Percentiles rank a stretch among this genome's conserved stretches.
phyloP scores from a whole-genome alignment of 92 coral and sea anemone genomes.

The Nematostella vectensis region DNA sequence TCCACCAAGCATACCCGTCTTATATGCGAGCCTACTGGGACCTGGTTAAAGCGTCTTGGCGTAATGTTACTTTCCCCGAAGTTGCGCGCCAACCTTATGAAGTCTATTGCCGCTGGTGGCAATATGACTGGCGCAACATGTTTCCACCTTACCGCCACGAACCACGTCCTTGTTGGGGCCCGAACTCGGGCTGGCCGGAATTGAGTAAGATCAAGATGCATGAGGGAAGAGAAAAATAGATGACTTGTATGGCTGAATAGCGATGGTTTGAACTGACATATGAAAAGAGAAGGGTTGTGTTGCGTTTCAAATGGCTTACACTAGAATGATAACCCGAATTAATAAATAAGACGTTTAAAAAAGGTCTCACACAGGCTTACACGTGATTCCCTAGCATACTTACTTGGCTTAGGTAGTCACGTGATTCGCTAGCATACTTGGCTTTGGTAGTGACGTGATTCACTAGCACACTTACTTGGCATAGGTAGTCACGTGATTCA shows the following conservation, averaged over 20 bases:
- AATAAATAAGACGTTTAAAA: no score
- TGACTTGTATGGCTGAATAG: not conserved
- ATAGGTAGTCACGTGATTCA: constrained; percentile 75
- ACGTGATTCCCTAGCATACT: no score
- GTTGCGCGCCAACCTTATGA: not conserved
- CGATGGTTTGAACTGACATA: no score
- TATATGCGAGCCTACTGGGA: constrained; percentile 14
- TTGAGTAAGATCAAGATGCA: not conserved
- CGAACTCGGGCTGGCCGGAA: not conserved
- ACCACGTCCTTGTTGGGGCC: constrained; percentile 11
- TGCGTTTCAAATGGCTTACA: no score
- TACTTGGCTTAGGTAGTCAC: constrained; percentile 78
- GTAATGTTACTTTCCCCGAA: not conserved
- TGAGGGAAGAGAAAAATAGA: not conserved
- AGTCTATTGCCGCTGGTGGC: not conserved
- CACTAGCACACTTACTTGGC: constrained; percentile 81
- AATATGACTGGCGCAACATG: constrained; percentile 8
- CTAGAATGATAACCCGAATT: no score
- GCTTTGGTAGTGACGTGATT: no score
- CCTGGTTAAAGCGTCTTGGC: constrained; percentile 13
- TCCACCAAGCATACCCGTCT: constrained; percentile 19
- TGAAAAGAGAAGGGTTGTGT: no score
- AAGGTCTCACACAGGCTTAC: no score
- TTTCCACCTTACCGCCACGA: constrained; percentile 4
- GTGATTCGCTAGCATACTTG: no score